Base-by-base conservation (phyloP, 2,888 invertebrate species). In the Epinotia bilunana region DNA sequence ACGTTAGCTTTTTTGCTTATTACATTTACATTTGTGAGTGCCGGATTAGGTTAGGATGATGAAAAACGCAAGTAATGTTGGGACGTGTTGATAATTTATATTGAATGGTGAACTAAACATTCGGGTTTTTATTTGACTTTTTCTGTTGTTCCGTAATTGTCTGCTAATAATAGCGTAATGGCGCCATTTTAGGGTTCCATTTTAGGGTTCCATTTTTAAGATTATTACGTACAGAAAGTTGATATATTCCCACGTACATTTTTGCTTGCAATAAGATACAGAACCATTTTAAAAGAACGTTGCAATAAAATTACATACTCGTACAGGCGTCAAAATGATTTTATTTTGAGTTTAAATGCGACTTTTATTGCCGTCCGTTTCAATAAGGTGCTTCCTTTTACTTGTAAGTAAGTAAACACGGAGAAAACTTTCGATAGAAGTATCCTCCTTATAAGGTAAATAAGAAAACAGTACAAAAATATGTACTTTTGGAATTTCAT, bases 71-170 rank as follows among this genome's bases (percentile, higher is more conserved):
- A 68, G 67, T 68, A 57, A 57, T 43, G 43, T 68, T 57, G 20
- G 57, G 55, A 67, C 43, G n/a, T 73, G 73, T 23, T 53, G 53
- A 67, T 72, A 72, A 64, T 72, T 72, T 72, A 64, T 72, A 72
- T 72, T 58, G 72, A 72, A 72, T 28, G 28, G 57, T n/a, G 28
- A 23, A 43, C 23, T 43, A 16, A 43, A 43, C 23, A 72, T 57
- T 72, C 28, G 46, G 5, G 72, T 72, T 58, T 57, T 64, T 58
- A 49, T 33, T 1, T 33, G 4, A 3, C 57, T 63, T 69, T 58
- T 74, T 72, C 18, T 6, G 3, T 18, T 33, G 43, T 46, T 49
- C 57, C 28, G 57, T 74, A 57, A 74, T 69, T 69, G 73, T 60
- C 18, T n/a, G 68, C 57, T 49, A 63, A 72, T 72, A 64, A 64